Base-by-base conservation (phyloP, 2,113 vertebrate genomes). In the Petrocephalus microphthalmus region DNA sequence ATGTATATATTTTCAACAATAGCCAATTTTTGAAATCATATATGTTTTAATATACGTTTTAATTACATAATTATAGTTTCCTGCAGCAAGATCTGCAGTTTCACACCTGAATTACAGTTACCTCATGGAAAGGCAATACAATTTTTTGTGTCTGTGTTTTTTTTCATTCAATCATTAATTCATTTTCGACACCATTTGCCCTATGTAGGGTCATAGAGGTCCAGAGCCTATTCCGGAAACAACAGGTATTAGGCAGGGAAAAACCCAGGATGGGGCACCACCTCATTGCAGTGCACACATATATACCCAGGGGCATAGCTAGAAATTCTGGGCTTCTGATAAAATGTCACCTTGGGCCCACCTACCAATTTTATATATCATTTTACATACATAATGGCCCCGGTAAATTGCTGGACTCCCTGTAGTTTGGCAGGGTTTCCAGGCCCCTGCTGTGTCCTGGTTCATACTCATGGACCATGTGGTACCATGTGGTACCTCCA, bases 61-160 rank as follows among this genome's bases (percentile, higher is more conserved):
- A 83, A 47, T 83, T 22, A 49, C 37, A 37, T 45, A n/a, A 83
- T 47, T 83, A 47, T 37, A 49, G 42, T 60, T 64, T 45, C 74
- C 93, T 92, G 88, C 92, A 88, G 92, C 93, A 94, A 92, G 93
- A 93, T 91, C 95, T 94, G 89, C 92, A 88, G 94, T 92, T 29
- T 2, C 7, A 74, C 84, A 2, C 5, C 11, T 0, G 81, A 91
- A 92, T 78, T 91, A 78, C 78, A 60, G 49, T 82, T 57, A 37
- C 51, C 78, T 87, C 47, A 53, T 84, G 87, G 88, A 22, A 86
- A 52, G 25, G 88, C 7, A 52, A 37, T 51, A 53, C 11, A 67
- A 20, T 82, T 17, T 19, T 47, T 17, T 45, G 8, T 11, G 29
- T 42, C 5, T 25, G 17, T 45, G 33, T 33, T 1, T 81, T 22